Percentiles rank a stretch among this genome's conserved stretches.
phyloP scores from a whole-genome alignment of 2,797 vertebrate genomes.

The Smutsia gigantea region DNA sequence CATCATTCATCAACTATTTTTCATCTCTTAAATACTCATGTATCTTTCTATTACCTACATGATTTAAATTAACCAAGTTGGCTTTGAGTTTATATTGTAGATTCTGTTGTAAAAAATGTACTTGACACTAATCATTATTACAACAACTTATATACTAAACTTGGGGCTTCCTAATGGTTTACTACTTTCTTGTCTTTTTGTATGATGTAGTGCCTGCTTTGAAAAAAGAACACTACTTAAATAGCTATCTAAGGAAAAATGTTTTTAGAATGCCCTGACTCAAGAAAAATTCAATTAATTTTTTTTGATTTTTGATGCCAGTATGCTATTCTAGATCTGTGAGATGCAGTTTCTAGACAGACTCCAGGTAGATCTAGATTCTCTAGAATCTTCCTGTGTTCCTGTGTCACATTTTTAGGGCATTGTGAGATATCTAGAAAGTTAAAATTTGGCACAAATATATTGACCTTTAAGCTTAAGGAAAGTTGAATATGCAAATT shows the following conservation, averaged over 20 bases:
- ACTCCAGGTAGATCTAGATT: not conserved
- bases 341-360: not conserved
- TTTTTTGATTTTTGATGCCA: not conserved
- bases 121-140: not conserved
- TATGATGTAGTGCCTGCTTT: not conserved
- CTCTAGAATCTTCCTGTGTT: not conserved
- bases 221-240: not conserved
- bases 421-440: not conserved
- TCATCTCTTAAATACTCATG: slow-evolving; percentile 12
- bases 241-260: not conserved
- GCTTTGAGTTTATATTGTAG: not conserved
- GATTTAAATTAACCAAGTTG: not conserved
- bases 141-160: not conserved
- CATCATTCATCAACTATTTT: not conserved
- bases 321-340: not conserved
- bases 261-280: not conserved
- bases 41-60: not conserved
- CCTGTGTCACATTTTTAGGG: not conserved
- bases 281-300: not conserved
- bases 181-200: not conserved
- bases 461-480: slow-evolving; percentile 8
- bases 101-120: not conserved
- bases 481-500: not conserved
- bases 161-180: not conserved
- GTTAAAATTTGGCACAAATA: slow-evolving; percentile 2